Evolutionary conservation across 2,888 invertebrate species (phyloP), one percentile per base, ranked within the genome.

Genomic region (Ligdia adustata): DNA sequence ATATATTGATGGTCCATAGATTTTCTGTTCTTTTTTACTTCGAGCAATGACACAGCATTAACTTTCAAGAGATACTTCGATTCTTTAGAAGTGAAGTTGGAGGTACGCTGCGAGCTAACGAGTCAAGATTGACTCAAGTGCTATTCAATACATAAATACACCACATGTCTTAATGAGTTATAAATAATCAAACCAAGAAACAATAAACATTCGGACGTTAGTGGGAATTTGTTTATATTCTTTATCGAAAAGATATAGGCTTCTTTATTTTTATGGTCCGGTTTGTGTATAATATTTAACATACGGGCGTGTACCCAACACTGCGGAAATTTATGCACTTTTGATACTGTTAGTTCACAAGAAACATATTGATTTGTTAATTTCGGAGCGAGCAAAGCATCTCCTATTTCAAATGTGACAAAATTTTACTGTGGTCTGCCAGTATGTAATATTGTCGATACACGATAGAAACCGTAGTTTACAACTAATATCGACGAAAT

Each of bases 41-140:
- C 67, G 72, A 75, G 77, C 80, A 82, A 84, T 89, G 89, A 89
- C 88, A 81, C 82, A 84, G 88, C 89, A 75, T 69, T 82, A 76
- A 81, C 74, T 79, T 67, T 82, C 70, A 78, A 87, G 84, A 82
- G 86, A 85, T 87, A 82, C 87, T 88, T 82, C 72, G 77, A 79
- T 81, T 86, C 84, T 86, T 82, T 81, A 77, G 72, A 75, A 77
- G 78, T 79, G 79, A 75, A 79, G 78, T 82, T 70, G 68, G 63
- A 65, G 51, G 41, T 39, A 55, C 54, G 54, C 47, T 65, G 62
- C 72, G 70, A 72, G 71, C 82, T 88, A 88, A 88, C 85, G 86
- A 88, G 83, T 79, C 69, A 76, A 79, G 79, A 82, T 82, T 81
- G 83, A 83, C 74, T 81, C 64, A 64, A 80, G 80, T 73, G 74